Evolutionary conservation across 2,888 invertebrate genomes (phyloP).

Genomic region (Leptopterna dolabrata): DNA sequence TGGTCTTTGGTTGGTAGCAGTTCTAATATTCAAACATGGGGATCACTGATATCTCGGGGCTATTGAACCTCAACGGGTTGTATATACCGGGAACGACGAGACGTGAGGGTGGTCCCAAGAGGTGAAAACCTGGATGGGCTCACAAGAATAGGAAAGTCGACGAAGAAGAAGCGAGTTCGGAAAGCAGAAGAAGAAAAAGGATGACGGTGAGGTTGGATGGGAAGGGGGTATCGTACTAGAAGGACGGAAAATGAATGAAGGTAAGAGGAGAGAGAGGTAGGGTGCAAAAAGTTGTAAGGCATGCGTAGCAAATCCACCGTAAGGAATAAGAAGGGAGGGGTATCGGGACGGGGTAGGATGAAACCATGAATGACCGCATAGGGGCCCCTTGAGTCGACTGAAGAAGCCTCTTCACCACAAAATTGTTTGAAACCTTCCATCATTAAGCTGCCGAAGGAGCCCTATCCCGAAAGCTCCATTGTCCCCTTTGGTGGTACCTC

Average conservation of each 20-base stretch:
- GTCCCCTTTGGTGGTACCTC: conserved; percentile 24
- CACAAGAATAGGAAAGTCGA: conserved; percentile 32
- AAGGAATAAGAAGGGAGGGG: conserved; percentile 45
- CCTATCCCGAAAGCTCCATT: conserved; percentile 17
- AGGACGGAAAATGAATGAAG: conserved; percentile 52
- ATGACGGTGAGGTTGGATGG: neutral
- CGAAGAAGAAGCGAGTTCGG: conserved; percentile 16
- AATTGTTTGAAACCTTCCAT: conserved; percentile 59
- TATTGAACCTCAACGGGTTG: neutral
- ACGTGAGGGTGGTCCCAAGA: conserved; percentile 34
- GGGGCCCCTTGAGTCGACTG: conserved; percentile 10
- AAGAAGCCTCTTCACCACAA: conserved; percentile 57
- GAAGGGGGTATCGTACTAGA: conserved; percentile 43
- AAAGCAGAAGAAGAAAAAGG: conserved; percentile 14
- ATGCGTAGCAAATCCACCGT: conserved; percentile 59
- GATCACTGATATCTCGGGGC: neutral
- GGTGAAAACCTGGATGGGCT: conserved; percentile 16
- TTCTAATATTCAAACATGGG: neutral
- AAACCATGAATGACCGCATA: conserved; percentile 60
- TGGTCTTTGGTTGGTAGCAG: neutral
- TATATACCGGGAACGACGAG: neutral
- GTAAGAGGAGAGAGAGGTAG: conserved; percentile 27
- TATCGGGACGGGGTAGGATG: conserved; percentile 19
- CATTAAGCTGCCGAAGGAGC: conserved; percentile 56
- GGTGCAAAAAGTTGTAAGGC: conserved; percentile 58